phyloP scores from a whole-genome alignment of 53 echinoderm and acorn worm species.

The Pentamera pediparva region DNA sequence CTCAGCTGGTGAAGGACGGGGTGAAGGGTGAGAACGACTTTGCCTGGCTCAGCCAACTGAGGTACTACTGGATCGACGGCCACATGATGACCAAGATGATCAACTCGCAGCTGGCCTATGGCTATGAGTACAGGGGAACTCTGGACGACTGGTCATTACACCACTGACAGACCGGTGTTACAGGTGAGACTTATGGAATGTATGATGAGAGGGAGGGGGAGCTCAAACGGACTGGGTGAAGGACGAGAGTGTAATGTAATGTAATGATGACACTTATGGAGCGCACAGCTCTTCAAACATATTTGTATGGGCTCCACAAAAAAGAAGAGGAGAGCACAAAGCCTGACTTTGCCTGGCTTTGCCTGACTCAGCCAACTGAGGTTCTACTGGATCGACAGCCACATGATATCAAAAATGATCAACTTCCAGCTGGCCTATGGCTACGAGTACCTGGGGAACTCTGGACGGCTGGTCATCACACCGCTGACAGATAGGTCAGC shows the following conservation, averaged over 20 bases:
- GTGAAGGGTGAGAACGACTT: slow-evolving; percentile 85
- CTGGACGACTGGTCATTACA: slow-evolving; percentile 93
- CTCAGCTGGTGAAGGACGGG: slow-evolving; percentile 55
- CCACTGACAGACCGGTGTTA: slow-evolving; percentile 98
- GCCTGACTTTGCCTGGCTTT: too few relatives aligned
- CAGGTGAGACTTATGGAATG: slow-evolving; percentile 55
- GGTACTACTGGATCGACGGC: slow-evolving; percentile 91
- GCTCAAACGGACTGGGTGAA: too few relatives aligned
- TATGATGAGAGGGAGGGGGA: not conserved
- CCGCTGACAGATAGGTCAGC: slow-evolving; percentile 89
- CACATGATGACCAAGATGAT: slow-evolving; percentile 95
- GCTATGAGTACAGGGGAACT: slow-evolving; percentile 95
- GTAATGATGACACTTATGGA: too few relatives aligned
- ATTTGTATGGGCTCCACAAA: too few relatives aligned
- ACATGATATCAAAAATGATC: slow-evolving; percentile 83
- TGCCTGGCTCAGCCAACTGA: slow-evolving; percentile 90
- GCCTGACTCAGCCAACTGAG: slow-evolving; percentile 18
- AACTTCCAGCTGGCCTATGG: slow-evolving; percentile 90
- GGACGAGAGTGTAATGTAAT: too few relatives aligned
- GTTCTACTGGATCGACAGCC: slow-evolving; percentile 71
- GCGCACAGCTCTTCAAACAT: too few relatives aligned
- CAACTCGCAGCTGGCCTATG: slow-evolving; percentile 96
- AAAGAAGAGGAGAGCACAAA: too few relatives aligned
- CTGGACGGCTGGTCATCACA: slow-evolving; percentile 91
- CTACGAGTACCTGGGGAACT: slow-evolving; percentile 86